phyloP scores from a whole-genome alignment of 2,797 vertebrate genomes.

The Hephaestus fuliginosus region DNA sequence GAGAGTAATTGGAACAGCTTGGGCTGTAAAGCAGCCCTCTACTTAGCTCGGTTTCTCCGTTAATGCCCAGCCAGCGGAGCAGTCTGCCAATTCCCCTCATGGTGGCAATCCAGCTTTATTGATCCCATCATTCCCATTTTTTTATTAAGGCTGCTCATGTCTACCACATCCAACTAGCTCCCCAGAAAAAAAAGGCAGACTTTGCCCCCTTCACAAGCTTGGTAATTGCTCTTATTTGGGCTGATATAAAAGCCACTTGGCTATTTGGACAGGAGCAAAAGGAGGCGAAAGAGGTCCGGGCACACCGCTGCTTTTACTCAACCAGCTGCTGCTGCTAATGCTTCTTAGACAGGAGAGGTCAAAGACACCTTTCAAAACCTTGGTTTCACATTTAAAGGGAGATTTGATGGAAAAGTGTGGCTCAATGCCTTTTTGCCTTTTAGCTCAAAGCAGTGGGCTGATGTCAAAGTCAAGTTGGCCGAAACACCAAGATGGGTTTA shows the following conservation, averaged over 20 bases:
- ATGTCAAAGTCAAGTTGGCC: conserved; percentile 29
- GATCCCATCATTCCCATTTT: conserved; percentile 73
- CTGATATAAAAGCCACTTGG: conserved; percentile 39
- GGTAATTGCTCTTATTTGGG: conserved; percentile 34
- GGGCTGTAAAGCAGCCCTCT: conserved; percentile 61
- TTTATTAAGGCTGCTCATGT: conserved; percentile 70
- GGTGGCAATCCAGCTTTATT: conserved; percentile 77
- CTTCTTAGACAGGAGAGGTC: conserved; percentile 37
- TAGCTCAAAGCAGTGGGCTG: conserved; percentile 18
- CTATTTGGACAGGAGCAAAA: conserved; percentile 18
- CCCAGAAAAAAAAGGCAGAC: conserved; percentile 29
- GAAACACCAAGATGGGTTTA: neutral
- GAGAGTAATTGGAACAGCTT: conserved; percentile 64
- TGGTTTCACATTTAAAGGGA: conserved; percentile 24
- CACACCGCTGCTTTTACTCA: conserved; percentile 9
- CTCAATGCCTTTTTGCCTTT: neutral
- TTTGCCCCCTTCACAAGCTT: neutral
- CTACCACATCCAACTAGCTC: conserved; percentile 48
- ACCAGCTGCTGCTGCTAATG: conserved; percentile 11
- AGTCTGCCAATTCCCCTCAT: conserved; percentile 67
- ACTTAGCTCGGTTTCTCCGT: conserved; percentile 63
- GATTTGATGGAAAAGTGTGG: conserved; percentile 12
- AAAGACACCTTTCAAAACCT: conserved; percentile 15
- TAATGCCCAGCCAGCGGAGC: conserved; percentile 63
- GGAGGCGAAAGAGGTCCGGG: conserved; percentile 4